Evolutionary conservation across 2,888 invertebrate species (phyloP).

Genomic region (Sipha maydis): DNA sequence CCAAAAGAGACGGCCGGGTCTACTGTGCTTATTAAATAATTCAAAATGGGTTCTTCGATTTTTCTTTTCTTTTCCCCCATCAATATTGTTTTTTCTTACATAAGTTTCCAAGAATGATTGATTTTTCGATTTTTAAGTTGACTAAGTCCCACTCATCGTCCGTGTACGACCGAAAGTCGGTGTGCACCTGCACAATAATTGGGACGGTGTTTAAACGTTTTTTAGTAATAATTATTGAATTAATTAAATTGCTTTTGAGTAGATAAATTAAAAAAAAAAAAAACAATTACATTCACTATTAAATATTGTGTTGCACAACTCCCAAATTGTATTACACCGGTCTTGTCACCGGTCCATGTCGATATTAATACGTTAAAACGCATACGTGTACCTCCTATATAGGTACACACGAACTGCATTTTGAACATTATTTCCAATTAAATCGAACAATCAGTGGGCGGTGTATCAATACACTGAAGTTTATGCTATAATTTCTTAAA

Average conservation of each 20-base stretch:
- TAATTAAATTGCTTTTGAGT: constrained; percentile 21
- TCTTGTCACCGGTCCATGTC: neutral
- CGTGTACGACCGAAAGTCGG: neutral
- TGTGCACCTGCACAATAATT: neutral
- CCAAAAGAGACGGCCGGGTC: constrained; percentile 17
- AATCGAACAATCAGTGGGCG: neutral
- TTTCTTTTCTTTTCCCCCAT: constrained; percentile 7
- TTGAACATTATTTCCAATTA: neutral
- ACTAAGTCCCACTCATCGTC: neutral
- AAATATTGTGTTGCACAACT: neutral
- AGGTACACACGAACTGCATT: too few relatives aligned
- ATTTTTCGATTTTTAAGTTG: neutral
- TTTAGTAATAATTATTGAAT: constrained; percentile 2
- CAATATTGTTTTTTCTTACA: neutral
- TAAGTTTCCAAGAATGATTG: constrained; percentile 21
- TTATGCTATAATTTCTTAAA: neutral
- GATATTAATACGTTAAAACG: neutral
- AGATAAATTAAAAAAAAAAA: neutral
- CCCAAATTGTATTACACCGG: neutral
- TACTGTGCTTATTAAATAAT: constrained; percentile 50
- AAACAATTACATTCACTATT: neutral
- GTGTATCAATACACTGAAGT: neutral
- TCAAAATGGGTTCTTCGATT: constrained; percentile 25
- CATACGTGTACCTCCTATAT: too few relatives aligned
- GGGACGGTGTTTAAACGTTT: neutral